phyloP scores from a whole-genome alignment of 2,797 vertebrate species.

The Chrosomus eos region DNA sequence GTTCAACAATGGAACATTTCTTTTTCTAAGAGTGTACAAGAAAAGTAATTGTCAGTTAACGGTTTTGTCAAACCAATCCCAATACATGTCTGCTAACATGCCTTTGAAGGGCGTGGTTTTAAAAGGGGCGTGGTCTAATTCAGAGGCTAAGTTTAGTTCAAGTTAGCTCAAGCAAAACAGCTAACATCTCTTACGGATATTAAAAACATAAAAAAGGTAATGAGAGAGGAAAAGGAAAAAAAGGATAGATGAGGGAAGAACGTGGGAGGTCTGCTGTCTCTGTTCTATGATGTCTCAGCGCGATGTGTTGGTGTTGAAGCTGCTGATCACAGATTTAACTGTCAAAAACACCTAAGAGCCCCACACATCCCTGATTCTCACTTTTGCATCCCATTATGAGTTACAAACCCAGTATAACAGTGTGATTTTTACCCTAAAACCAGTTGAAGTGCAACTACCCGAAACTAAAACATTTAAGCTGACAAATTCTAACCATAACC shows the following conservation, averaged over 20 bases:
- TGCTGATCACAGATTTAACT: conserved; percentile 52
- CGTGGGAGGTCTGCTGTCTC: conserved; percentile 34
- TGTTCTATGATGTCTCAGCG: conserved; percentile 20
- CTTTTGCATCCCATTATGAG: conserved; percentile 45
- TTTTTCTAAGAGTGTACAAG: neutral
- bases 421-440: neutral
- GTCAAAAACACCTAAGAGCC: conserved; percentile 42
- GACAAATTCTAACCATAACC: neutral
- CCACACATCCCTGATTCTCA: conserved; percentile 49
- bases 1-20: too few relatives aligned
- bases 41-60: neutral
- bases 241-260: conserved; percentile 52
- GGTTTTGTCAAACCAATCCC: neutral
- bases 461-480: too few relatives aligned
- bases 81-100: neutral
- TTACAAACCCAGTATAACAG: neutral
- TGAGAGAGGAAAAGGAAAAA: conserved; percentile 22
- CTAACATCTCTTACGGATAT: neutral
- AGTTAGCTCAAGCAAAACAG: neutral
- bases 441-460: neutral
- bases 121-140: neutral
- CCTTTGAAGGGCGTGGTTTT: neutral
- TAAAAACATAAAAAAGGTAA: conserved; percentile 2
- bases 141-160: neutral
- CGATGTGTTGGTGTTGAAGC: conserved; percentile 35